phyloP scores from a whole-genome alignment of 2,797 vertebrate species.

The Nannoperca obscura region DNA sequence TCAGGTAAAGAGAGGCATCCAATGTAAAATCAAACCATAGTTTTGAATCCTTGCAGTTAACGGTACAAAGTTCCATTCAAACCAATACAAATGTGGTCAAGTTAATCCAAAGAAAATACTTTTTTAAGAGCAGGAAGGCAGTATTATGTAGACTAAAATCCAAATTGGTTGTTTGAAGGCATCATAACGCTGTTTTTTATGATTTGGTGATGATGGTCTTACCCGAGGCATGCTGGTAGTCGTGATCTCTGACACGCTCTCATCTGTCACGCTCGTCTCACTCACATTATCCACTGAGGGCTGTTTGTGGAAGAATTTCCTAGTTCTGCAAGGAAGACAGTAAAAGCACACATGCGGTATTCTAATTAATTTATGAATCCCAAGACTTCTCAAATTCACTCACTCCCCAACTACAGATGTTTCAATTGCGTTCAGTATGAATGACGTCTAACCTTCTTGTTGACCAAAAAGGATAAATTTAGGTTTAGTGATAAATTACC shows the following conservation, averaged over 20 bases:
- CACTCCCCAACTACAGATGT: not conserved
- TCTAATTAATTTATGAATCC: not conserved
- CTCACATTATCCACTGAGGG: conserved; percentile 80
- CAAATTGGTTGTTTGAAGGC: no score
- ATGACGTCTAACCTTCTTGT: conserved; percentile 43
- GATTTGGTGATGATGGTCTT: conserved; percentile 15
- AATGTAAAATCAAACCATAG: no score
- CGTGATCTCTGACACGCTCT: conserved; percentile 74
- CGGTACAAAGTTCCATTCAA: no score
- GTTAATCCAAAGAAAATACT: no score
- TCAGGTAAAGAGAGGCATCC: no score
- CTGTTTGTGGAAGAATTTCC: conserved; percentile 75
- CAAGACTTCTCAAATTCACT: not conserved
- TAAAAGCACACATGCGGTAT: conserved; percentile 6
- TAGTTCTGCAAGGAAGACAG: conserved; percentile 74
- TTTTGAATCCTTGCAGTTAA: no score
- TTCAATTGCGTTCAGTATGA: not conserved
- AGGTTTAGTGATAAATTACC: conserved; percentile 24
- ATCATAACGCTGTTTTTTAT: not conserved
- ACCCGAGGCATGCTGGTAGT: conserved; percentile 75
- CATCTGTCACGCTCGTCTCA: conserved; percentile 76
- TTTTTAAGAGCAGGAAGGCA: no score
- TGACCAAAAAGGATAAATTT: conserved; percentile 40
- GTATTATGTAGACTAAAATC: no score
- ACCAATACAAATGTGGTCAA: no score